phyloP scores from a whole-genome alignment of 1,140 invertebrate species.

The Drosophila truncata region DNA sequence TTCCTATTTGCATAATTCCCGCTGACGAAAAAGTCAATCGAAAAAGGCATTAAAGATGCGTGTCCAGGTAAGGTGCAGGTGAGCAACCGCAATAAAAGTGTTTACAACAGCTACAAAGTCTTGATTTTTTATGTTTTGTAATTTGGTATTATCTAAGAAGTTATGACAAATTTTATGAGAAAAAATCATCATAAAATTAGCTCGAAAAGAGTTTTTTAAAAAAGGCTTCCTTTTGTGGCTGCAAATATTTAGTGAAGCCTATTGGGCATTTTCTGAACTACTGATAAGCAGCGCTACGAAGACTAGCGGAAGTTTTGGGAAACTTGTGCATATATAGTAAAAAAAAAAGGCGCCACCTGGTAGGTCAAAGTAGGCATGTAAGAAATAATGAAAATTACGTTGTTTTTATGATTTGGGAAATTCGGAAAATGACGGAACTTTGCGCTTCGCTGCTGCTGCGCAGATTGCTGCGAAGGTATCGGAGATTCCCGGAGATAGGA shows the following conservation, averaged over 20 bases:
- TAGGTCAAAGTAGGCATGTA: too few relatives aligned
- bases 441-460: too few relatives aligned
- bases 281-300: background rate
- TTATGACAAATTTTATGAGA: background rate
- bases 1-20: slow-evolving; percentile 63
- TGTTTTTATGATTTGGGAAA: too few relatives aligned
- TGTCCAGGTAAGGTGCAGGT: slow-evolving; percentile 3
- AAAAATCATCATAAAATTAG: background rate
- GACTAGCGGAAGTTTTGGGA: background rate
- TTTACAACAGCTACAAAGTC: background rate
- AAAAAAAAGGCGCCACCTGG: too few relatives aligned
- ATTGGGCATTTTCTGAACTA: background rate
- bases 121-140: background rate
- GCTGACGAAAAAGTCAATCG: slow-evolving; percentile 13
- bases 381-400: too few relatives aligned
- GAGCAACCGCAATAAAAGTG: background rate
- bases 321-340: background rate
- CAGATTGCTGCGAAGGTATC: too few relatives aligned
- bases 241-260: background rate
- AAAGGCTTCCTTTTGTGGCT: background rate
- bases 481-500: too few relatives aligned
- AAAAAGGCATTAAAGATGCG: background rate
- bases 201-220: background rate
- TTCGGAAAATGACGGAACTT: too few relatives aligned
- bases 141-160: background rate